Base-by-base conservation (phyloP, 2,888 invertebrate species). In the Drosophila limbata region DNA sequence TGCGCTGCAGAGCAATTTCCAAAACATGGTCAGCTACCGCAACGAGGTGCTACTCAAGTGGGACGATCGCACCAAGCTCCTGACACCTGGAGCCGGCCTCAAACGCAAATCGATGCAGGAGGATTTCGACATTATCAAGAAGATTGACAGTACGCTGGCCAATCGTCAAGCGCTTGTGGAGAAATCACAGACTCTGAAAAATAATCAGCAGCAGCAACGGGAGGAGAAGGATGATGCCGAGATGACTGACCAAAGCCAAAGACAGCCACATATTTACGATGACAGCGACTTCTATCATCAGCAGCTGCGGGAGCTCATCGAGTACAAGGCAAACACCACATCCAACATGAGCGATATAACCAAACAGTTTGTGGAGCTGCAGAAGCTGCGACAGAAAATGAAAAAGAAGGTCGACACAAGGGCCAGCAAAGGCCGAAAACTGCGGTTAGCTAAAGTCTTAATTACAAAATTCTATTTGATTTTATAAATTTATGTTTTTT, bases 241-340 rank as follows among this genome's bases (percentile, higher is more conserved):
- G n/a, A 3, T 17, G 11, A 15, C 5, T 0, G 21, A 6, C 2
- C 55, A 44, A 5, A 17, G 11, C 17, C 48, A 61, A 25, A 47
- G 69, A 4, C 51, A 77, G 90, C 33, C 68, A 0, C 97, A 99
- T 93, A 96, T 99, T 86, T 99, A 97, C 93, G 98, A 99, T 92
- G 99, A 99, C 90, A 97, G 96, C 86, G 99, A 99, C 91, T 99
- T 99, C 92, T 99, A 99, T 92, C 98, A 98, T 92, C 97, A 98
- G 88, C 93, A 98, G 60, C 93, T 99, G 45, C 94, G 97, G 73
- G 98, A 99, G 91, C 93, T 99, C 40, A 98, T 99, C 73, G 98
- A 99, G 91, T 95, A 96, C 76, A 98, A 98, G 92, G 96, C 97
- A 0, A 95, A 96, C 3, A 95, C 96, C 85, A 94, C 96, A 10